Conservation (phyloP, 2,113 vertebrate genomes). For the Setophaga coronata region DNA sequence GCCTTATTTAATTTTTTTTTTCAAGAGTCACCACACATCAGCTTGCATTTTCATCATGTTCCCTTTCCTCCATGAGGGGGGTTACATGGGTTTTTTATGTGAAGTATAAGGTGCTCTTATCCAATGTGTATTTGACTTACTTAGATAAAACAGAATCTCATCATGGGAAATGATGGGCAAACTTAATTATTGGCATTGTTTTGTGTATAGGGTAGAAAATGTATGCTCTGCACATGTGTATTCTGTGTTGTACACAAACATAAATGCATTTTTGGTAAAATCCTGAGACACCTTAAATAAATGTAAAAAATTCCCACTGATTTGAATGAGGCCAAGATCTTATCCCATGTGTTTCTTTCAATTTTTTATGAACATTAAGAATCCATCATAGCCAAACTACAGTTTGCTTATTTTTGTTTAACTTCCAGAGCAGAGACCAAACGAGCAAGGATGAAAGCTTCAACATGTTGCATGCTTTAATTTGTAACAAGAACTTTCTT, state of each 20-base stretch:
- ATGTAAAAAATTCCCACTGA: not conserved
- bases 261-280: not conserved
- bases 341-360: not conserved
- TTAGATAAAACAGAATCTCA: not conserved
- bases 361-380: slow-evolving; percentile 34
- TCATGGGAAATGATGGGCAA: not conserved
- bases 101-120: not conserved
- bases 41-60: not conserved
- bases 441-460: slow-evolving; percentile 75
- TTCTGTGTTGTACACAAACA: not conserved
- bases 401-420: slow-evolving; percentile 50
- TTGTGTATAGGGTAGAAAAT: not conserved
- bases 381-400: slow-evolving; percentile 35
- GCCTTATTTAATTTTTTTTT: not conserved
- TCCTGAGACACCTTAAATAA: not conserved
- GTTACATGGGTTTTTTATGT: not conserved
- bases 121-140: not conserved
- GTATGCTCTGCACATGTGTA: not conserved
- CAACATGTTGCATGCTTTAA: slow-evolving; percentile 75
- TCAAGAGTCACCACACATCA: not conserved
- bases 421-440: slow-evolving; percentile 74
- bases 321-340: not conserved
- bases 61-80: not conserved
- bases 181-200: not conserved
- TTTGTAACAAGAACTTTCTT: slow-evolving; percentile 82